phyloP scores from a whole-genome alignment of 2,113 vertebrate genomes.

The Pipra filicauda region DNA sequence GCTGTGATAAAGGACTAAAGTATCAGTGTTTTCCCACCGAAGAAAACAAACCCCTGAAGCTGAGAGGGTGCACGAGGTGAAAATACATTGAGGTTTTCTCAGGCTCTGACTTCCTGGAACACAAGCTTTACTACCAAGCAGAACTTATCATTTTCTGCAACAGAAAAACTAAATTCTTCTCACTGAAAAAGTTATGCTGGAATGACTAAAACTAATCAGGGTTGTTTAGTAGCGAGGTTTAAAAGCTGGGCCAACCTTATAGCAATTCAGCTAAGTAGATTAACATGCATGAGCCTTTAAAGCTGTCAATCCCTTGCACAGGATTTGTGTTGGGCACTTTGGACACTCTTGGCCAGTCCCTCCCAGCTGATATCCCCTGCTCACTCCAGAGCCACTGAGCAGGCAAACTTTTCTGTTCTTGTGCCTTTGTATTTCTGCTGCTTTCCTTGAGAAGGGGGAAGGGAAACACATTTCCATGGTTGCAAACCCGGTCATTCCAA shows the following conservation, averaged over 20 bases:
- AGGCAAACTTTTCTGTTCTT: neutral
- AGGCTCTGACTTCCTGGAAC: neutral
- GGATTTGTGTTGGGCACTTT: neutral
- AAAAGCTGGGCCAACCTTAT: neutral
- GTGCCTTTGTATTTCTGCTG: neutral
- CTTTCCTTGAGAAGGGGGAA: neutral
- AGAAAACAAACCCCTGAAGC: neutral
- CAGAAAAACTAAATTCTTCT: neutral
- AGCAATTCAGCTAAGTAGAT: neutral
- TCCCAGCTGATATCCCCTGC: neutral
- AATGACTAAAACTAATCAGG: neutral
- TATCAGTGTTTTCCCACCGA: neutral
- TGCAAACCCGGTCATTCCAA: neutral
- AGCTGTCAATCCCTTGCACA: neutral
- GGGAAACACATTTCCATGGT: neutral
- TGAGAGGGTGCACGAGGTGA: neutral
- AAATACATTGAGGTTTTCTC: neutral
- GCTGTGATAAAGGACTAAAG: neutral
- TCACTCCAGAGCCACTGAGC: neutral
- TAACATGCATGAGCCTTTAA: neutral
- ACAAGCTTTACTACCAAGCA: neutral
- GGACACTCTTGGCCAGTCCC: accelerated
- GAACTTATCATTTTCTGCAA: neutral
- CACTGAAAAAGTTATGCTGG: neutral
- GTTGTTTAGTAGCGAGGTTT: neutral